Base-by-base conservation (phyloP, 2,888 invertebrate species). In the Amblyteles armatorius region DNA sequence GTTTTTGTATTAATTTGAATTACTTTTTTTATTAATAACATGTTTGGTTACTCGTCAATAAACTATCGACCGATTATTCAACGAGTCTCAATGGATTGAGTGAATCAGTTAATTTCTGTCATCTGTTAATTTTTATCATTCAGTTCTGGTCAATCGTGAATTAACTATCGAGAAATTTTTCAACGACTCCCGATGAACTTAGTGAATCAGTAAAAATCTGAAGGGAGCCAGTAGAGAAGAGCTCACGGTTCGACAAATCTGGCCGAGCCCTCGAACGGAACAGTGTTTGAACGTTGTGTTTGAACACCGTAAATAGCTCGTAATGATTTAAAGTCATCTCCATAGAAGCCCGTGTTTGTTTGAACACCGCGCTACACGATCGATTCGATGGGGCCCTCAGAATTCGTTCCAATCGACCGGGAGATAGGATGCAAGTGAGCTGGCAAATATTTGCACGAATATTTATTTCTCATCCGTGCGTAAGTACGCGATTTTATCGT, bases 371-470 rank as follows among this genome's bases (percentile, higher is more conserved):
- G 44, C 29, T 73, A 29, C 26, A 11, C 33, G 26, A 60, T 60
- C 40, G 22, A 57, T 80, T 57, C 40, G 26, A 50, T 19, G 5
- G n/a, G 11, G n/a, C 33, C 44, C 13, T 16, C 26, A n/a, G 71
- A 44, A 57, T 57, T 13, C 44, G 13, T 44, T 36, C 50, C 2
- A 26, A 55, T 52, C 44, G 26, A 73, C 36, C 36, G 72, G 16
- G 13, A 65, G 7, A 44, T 69, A 52, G 65, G 44, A 40, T 72
- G 65, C 26, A n/a, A 44, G 22, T 19, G 79, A 55, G 36, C 29
- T 50, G 22, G 65, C 63, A 72, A 79, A 80, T 13, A 73, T 80
- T 80, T 73, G 57, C 40, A 73, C 40, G 26, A 33, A 80, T 73
- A 55, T 48, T 55, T 57, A 67, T 57, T 52, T 44, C 26, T 55